These are phyloP conservation scores for Calonectris borealis DNA, from an alignment of 2,113 vertebrate species.

Conservation along the genomic window DNA sequence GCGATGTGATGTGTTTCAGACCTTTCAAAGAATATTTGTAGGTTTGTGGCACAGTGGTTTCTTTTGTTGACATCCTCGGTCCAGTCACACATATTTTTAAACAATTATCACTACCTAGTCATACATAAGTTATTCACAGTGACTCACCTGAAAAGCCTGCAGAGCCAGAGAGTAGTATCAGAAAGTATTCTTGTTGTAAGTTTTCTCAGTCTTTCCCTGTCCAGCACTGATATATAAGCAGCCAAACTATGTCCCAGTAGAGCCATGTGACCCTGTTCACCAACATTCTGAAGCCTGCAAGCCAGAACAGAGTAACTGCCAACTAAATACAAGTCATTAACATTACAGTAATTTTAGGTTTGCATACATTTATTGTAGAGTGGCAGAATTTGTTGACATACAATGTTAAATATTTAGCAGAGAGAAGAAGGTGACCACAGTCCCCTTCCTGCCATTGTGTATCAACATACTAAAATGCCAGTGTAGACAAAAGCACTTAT, in stretches of 20 bases:
- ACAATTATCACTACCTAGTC: neutral
- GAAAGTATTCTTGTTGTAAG: conserved; percentile 93
- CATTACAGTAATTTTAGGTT: neutral
- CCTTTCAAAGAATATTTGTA: neutral
- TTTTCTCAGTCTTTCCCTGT: conserved; percentile 87
- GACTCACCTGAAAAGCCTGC: conserved; percentile 92
- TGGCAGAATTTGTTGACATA: neutral
- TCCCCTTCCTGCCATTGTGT: neutral
- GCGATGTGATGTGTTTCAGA: neutral
- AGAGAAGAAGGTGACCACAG: neutral
- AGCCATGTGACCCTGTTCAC: conserved; percentile 94
- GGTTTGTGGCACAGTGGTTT: neutral
- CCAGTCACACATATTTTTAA: neutral
- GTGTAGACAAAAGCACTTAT: neutral
- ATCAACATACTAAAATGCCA: neutral
- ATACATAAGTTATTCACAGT: neutral
- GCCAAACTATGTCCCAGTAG: conserved; percentile 94
- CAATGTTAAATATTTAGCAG: neutral
- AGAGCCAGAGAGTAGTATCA: conserved; percentile 95
- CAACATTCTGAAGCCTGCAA: conserved; percentile 86
- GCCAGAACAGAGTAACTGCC: conserved; percentile 31
- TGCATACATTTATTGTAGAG: neutral
- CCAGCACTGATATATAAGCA: conserved; percentile 92
- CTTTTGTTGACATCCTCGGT: neutral
- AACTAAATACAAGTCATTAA: neutral